Conservation (phyloP, 2,797 vertebrate genomes). For the Lemur catta region DNA sequence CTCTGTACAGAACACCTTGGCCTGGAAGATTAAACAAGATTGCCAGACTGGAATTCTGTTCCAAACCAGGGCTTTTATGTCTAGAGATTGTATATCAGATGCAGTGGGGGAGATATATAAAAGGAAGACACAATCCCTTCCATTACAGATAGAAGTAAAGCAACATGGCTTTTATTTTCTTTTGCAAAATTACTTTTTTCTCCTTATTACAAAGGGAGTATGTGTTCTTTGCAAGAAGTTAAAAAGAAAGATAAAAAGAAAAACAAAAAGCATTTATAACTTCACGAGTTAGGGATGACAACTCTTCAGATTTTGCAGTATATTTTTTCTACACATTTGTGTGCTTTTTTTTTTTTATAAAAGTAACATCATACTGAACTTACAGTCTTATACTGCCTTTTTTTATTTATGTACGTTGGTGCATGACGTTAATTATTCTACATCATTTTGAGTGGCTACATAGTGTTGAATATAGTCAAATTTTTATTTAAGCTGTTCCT, state of each 20-base stretch:
- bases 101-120: not conserved
- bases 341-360: not conserved
- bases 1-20: not conserved
- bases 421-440: not conserved
- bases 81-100: not conserved
- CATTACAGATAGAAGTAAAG: not conserved
- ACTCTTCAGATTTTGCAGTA: not conserved
- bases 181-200: constrained; percentile 12
- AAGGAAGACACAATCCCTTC: not conserved
- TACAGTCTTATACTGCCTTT: not conserved
- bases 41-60: not conserved
- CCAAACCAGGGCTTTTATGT: not conserved
- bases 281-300: not conserved
- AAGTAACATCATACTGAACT: not conserved
- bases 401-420: not conserved
- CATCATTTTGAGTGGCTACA: not conserved
- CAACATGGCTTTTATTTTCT: not conserved
- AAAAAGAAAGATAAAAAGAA: constrained; percentile 9
- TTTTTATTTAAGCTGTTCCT: not conserved
- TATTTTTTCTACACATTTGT: not conserved
- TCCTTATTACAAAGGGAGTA: constrained; percentile 1
- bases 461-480: accelerated
- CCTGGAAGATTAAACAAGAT: constrained; percentile 11
- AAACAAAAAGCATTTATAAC: not conserved
- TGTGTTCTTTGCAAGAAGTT: constrained; percentile 40